Evolutionary conservation across 2,888 invertebrate species (phyloP), one percentile per base, ranked within the genome.

Genomic region (Oscheius myriophilus): DNA sequence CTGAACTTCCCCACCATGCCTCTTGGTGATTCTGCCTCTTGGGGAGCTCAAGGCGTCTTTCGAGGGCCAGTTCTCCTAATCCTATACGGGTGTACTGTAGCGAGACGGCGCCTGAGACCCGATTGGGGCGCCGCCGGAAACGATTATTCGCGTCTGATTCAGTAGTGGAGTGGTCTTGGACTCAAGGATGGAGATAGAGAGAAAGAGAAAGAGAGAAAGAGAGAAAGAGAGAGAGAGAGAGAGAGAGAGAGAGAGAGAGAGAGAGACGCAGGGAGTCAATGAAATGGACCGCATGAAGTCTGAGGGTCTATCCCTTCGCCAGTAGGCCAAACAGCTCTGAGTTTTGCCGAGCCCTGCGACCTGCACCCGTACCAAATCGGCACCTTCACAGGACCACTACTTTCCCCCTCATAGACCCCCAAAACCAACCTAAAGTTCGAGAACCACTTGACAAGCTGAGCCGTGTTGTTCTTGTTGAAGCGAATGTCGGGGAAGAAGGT

Each of bases 371-470:
- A 33, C 9, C 33, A 33, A 33, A 33, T 9, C n/a, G n/a, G n/a
- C n/a, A n/a, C n/a, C n/a, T n/a, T n/a, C n/a, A n/a, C n/a, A n/a
- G n/a, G n/a, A n/a, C n/a, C n/a, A n/a, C n/a, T n/a, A n/a, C n/a
- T n/a, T n/a, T n/a, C n/a, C n/a, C 33, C 33, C 33, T 3, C 33
- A 3, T 9, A 61, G 46, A 26, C 18, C 16, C 2, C 16, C 21
- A 49, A 21, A 42, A 42, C 61, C 57, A 88, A 98, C 98, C 98
- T 92, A 91, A 98, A 98, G 89, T 98, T 99, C 87, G 96, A 96
- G 92, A 99, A 99, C 98, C 98, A 98, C 90, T 98, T 98, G 91
- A 98, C 98, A 88, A 99, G 92, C 90, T 98, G 98, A 87, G 98
- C 98, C 82, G 98, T 98, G 90, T 98, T 98, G 91, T 97, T 97